A percentile compares a stretch with the other conserved stretches of the same genome.
Conservation (phyloP, 2,113 vertebrate genomes). For the Xyrauchen texanus region DNA sequence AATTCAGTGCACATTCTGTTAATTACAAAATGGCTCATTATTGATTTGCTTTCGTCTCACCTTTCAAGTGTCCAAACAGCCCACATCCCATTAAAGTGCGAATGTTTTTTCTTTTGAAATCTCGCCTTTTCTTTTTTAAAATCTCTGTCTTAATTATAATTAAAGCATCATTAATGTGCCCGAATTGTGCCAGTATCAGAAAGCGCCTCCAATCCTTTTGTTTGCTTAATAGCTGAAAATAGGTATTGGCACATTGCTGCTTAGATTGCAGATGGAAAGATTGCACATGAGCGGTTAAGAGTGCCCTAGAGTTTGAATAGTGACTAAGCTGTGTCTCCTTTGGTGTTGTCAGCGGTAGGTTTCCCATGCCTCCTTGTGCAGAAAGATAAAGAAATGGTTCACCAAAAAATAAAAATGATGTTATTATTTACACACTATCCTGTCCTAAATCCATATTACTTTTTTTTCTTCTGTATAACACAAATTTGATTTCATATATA, state of each 20-base stretch:
- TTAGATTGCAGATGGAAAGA: constrained; percentile 10
- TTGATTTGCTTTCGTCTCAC: constrained; percentile 79
- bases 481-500: too few species aligned
- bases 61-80: constrained; percentile 57
- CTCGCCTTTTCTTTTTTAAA: constrained; percentile 17
- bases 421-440: too few species aligned
- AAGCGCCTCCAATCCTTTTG: constrained; percentile 42
- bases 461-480: too few species aligned
- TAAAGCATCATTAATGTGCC: constrained; percentile 46
- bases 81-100: constrained; percentile 39
- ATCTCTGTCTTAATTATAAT: constrained; percentile 44
- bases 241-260: constrained; percentile 22
- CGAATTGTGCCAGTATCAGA: constrained; percentile 33
- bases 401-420: too few species aligned
- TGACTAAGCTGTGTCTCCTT: not conserved
- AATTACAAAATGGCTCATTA: constrained; percentile 90
- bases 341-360: not conserved
- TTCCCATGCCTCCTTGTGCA: not conserved
- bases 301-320: not conserved
- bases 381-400: not conserved
- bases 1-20: constrained; percentile 87
- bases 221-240: constrained; percentile 39
- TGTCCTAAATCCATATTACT: too few species aligned
- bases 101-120: constrained; percentile 13
- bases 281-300: not conserved